These are phyloP conservation scores for Peromyscus eremicus DNA, from an alignment of 2,797 vertebrate species.

Conservation along the genomic window DNA sequence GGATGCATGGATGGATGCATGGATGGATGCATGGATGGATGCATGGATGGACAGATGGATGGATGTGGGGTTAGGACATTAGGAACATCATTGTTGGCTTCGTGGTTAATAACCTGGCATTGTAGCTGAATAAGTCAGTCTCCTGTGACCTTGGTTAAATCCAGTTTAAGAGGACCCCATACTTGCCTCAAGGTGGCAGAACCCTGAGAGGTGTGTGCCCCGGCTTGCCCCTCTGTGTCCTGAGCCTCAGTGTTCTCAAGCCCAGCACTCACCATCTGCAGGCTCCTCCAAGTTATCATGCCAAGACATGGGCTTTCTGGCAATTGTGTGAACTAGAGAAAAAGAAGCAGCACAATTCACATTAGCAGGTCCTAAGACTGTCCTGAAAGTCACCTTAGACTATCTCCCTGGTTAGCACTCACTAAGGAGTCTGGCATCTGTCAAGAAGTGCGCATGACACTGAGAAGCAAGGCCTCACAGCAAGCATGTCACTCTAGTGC, in stretches of 20 bases:
- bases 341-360: slow-evolving; percentile 11
- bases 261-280: slow-evolving; percentile 82
- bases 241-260: not conserved
- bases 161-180: slow-evolving; percentile 20
- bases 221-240: not conserved
- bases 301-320: slow-evolving; percentile 93
- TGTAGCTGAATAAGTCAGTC: not conserved
- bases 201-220: not conserved
- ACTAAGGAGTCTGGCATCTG: not conserved
- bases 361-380: slow-evolving; percentile 1
- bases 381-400: not conserved
- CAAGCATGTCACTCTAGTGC: not conserved
- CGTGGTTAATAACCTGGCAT: not conserved
- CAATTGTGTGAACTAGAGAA: slow-evolving; percentile 90
- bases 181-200: not conserved
- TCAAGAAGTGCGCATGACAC: not conserved
- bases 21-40: not conserved
- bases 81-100: not conserved
- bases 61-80: not conserved
- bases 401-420: not conserved
- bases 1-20: not conserved
- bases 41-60: not conserved
- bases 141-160: not conserved
- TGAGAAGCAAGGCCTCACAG: not conserved
- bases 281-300: slow-evolving; percentile 87